Base-by-base conservation (phyloP, 2,888 invertebrate genomes). In the Brenthis hecate region DNA sequence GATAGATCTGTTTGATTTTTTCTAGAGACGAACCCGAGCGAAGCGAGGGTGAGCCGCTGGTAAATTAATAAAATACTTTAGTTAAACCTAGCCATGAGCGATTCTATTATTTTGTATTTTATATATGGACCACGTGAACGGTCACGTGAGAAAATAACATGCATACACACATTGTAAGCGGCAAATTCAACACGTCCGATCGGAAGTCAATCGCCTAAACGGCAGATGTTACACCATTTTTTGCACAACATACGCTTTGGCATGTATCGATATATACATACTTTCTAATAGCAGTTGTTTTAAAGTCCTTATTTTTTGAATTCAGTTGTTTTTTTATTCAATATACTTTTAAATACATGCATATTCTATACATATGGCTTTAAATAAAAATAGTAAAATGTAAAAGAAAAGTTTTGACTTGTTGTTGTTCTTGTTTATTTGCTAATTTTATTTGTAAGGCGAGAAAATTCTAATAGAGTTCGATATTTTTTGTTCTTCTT, bases 141-240 rank as follows among this genome's bases (percentile, higher is more conserved):
- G 56, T 69, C 67, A 70, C 69, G 70, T 73, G 72, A 72, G 75
- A 76, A 76, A 74, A 75, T 74, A 36, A 54, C 36, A 71, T 68
- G 63, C 65, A 65, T 58, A 60, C 66, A 70, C 56, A 70, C 65
- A 65, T 71, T 73, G 70, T 71, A 68, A 67, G 63, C 68, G 66
- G 69, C 68, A 73, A 76, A 75, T 72, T 73, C 69, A 61, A 84
- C 82, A 84, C 80, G 85, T 88, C 85, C 86, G 82, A 85, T 91
- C 89, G 91, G 91, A 91, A 91, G 89, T 89, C 80, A 78, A 81
- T 78, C 78, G 78, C 80, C 85, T 87, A 87, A 86, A 81, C 87
- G 84, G 85, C 66, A 71, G 64, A 71, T 83, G 79, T 91, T 90
- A 88, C 81, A 85, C 83, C 90, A 90, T 82, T 72, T 79, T 80